These are phyloP conservation scores for Clarias fuscus DNA, from an alignment of 2,797 vertebrate genomes.

Conservation along the genomic window DNA sequence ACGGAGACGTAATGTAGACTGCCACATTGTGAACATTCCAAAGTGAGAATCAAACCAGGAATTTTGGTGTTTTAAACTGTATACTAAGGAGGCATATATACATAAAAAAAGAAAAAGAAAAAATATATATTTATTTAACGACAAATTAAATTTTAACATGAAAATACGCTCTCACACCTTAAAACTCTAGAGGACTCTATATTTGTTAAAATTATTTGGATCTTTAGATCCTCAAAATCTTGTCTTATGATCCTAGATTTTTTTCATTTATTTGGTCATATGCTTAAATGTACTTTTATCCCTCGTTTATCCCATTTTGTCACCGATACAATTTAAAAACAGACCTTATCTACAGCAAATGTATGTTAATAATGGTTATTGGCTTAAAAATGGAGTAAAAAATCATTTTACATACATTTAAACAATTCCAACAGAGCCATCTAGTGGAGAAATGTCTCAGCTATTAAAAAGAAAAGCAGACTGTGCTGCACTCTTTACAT, in stretches of 20 bases:
- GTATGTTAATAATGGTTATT: background rate
- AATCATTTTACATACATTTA: background rate
- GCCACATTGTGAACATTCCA: too few relatives aligned
- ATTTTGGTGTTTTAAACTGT: too few relatives aligned
- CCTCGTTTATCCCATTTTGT: background rate
- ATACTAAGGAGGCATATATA: too few relatives aligned
- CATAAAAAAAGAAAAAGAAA: too few relatives aligned
- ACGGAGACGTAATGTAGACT: too few relatives aligned
- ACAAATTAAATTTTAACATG: too few relatives aligned
- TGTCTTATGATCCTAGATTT: background rate
- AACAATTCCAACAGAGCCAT: background rate
- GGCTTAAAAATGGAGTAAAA: background rate
- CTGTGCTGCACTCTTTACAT: too few relatives aligned
- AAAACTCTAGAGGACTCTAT: too few relatives aligned
- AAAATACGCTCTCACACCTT: too few relatives aligned
- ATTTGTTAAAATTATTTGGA: too few relatives aligned
- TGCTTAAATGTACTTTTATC: background rate
- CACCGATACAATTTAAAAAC: background rate
- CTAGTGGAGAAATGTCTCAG: background rate
- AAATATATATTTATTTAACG: too few relatives aligned
- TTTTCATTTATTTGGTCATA: background rate
- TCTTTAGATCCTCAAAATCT: background rate
- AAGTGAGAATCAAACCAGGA: too few relatives aligned
- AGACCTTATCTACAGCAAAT: background rate
- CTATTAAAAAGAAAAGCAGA: background rate